Conservation (phyloP, 1,140 invertebrate species). For the Trachymyrmex cornetzi region DNA sequence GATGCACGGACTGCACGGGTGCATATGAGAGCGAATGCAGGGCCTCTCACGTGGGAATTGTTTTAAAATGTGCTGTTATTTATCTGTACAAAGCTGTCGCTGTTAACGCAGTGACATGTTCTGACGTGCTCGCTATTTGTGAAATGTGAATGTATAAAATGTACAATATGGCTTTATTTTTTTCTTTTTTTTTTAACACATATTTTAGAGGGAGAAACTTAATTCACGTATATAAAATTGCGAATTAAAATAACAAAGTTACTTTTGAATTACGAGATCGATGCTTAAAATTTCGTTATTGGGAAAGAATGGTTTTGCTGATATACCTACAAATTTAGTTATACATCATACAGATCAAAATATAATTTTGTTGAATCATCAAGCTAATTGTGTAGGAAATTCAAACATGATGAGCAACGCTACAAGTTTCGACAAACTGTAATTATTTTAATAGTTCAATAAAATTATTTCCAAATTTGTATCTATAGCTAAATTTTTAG, state of each 20-base stretch:
- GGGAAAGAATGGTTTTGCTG: too few species aligned
- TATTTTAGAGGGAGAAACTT: slow-evolving; percentile 1
- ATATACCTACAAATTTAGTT: too few species aligned
- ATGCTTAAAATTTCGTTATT: neutral
- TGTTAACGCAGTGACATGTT: slow-evolving; percentile 57
- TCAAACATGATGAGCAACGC: too few species aligned
- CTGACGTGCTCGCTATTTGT: slow-evolving; percentile 72
- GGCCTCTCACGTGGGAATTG: slow-evolving; percentile 61
- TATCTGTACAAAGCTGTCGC: slow-evolving; percentile 64
- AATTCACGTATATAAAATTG: neutral
- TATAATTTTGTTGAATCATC: too few species aligned
- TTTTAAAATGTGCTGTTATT: slow-evolving; percentile 56
- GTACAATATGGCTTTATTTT: slow-evolving; percentile 20
- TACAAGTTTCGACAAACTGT: too few species aligned
- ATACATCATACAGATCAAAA: too few species aligned
- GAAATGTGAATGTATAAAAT: slow-evolving; percentile 31
- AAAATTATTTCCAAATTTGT: too few species aligned
- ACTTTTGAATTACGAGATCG: neutral
- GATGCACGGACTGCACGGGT: slow-evolving; percentile 69
- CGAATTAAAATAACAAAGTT: slow-evolving; percentile 27
- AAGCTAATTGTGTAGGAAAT: too few species aligned
- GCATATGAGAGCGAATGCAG: slow-evolving; percentile 46
- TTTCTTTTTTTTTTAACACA: neutral
- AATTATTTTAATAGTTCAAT: too few species aligned
- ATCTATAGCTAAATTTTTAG: too few species aligned